Evolutionary conservation across 2,797 vertebrate species (phyloP), one percentile per base, ranked within the genome.

Genomic region (Peromyscus attwateri): DNA sequence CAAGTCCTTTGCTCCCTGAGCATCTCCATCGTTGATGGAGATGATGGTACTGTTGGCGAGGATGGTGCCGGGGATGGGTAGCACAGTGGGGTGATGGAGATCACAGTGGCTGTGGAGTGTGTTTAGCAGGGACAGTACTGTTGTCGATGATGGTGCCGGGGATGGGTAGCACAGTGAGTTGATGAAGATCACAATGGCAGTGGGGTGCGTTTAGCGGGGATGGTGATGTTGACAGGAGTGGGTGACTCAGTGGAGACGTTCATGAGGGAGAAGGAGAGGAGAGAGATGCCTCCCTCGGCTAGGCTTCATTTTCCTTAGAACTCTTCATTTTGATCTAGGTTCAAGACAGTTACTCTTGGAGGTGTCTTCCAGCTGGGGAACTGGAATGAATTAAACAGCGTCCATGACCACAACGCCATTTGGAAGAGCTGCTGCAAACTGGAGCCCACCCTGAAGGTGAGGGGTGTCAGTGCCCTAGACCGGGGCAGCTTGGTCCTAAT

Each of bases 331-430:
- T 55, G 0, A 1, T 62, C 40, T 60, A 99, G 99, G 98, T 99
- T 99, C 34, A 98, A 98, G 70, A 76, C 98, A 4, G 99, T 99
- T 0, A 99, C 99, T 1, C 98, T 99, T 1, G 99, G 99, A n/a
- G 99, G 99, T 6, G 92, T 99, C 97, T 99, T 99, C 90, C 99
- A 99, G 98, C 6, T 99, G 0, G 99, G 99, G 57, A 99, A 99
- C 98, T 99, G 99, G 99, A 99, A 89, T 1, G 98, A 99, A 97
- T 95, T 98, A 23, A 99, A 98, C 98, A 99, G 97, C 11, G 98
- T 98, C 60, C 95, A 60, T 6, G 99, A 99, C 97, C 99, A 99
- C 98, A 98, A 98, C 70, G 84, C 94, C 34, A 99, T 99, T 85
- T 99, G 99, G 99, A 98, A 99, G 71, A 87, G 57, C 0, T 99